phyloP scores from a whole-genome alignment of 2,888 invertebrate genomes.

The Drosophila siamana region DNA sequence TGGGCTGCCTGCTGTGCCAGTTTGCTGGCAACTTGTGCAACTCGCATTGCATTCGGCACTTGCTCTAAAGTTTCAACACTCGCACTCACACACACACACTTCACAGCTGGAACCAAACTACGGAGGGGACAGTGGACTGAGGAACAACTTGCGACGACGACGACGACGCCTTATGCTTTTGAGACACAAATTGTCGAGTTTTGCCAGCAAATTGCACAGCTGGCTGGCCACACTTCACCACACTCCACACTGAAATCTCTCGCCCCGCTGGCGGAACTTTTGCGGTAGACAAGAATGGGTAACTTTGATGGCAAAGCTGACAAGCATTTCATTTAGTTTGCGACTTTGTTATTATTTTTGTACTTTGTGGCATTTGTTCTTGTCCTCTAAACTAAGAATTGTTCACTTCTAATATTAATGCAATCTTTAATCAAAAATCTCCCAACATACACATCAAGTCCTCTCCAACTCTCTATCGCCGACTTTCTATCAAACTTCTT shows the following conservation, averaged over 20 bases:
- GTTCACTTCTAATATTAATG: conserved; percentile 66
- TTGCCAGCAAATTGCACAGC: conserved; percentile 74
- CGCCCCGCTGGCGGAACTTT: conserved; percentile 1
- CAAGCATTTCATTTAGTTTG: conserved; percentile 73
- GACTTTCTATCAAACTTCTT: conserved; percentile 43
- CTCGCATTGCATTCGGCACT: conserved; percentile 44
- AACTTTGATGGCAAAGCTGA: conserved; percentile 44
- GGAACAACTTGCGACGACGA: conserved; percentile 28
- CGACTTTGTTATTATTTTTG: conserved; percentile 17
- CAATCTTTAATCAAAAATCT: conserved; percentile 56
- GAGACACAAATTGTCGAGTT: conserved; percentile 72
- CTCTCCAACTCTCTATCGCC: conserved; percentile 13
- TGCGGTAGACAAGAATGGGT: conserved; percentile 18
- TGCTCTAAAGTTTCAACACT: conserved; percentile 44
- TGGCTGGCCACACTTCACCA: conserved; percentile 45
- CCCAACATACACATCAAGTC: conserved; percentile 57
- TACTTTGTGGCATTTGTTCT: conserved; percentile 16
- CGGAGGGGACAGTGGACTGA: conserved; percentile 6
- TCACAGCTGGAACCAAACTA: conserved; percentile 53
- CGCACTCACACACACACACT: conserved; percentile 38
- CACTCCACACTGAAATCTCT: neutral
- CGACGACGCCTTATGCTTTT: conserved; percentile 54
- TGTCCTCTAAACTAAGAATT: conserved; percentile 37
- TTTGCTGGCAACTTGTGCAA: conserved; percentile 44
- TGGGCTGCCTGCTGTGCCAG: conserved; percentile 24